These are phyloP conservation scores for Montipora capitata DNA, from an alignment of 92 coral and sea anemone species.

Conservation along the genomic window DNA sequence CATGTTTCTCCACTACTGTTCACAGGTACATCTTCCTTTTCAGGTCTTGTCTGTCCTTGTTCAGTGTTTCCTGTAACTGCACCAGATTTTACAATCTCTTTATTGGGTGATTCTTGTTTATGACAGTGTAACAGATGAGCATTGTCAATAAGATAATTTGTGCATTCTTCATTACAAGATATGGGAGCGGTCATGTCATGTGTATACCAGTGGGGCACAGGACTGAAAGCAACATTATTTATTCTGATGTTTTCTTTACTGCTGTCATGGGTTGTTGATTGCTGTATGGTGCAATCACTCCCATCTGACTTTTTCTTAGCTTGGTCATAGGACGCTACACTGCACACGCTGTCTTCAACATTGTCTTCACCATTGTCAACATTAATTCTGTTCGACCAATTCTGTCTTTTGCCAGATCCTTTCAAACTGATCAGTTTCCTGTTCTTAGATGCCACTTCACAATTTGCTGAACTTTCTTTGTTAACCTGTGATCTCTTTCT, in stretches of 20 bases:
- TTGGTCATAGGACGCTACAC: not conserved
- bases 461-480: not conserved
- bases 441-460: not conserved
- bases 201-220: not conserved
- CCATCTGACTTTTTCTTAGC: not conserved
- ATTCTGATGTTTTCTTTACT: not conserved
- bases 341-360: not conserved
- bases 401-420: not conserved
- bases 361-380: not conserved
- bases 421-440: constrained; percentile 17
- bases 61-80: not conserved
- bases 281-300: not conserved
- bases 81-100: not conserved
- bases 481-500: constrained; percentile 43
- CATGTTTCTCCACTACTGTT: not conserved
- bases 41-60: not conserved
- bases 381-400: not conserved
- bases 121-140: not conserved
- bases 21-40: not conserved
- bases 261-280: not conserved
- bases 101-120: not conserved
- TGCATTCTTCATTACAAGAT: not conserved
- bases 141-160: not conserved
- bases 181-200: not conserved
- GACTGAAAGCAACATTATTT: not conserved